Evolutionary conservation across 2,797 vertebrate genomes (phyloP), one percentile per base, ranked within the genome.

Genomic region (Telmatherina bonti): DNA sequence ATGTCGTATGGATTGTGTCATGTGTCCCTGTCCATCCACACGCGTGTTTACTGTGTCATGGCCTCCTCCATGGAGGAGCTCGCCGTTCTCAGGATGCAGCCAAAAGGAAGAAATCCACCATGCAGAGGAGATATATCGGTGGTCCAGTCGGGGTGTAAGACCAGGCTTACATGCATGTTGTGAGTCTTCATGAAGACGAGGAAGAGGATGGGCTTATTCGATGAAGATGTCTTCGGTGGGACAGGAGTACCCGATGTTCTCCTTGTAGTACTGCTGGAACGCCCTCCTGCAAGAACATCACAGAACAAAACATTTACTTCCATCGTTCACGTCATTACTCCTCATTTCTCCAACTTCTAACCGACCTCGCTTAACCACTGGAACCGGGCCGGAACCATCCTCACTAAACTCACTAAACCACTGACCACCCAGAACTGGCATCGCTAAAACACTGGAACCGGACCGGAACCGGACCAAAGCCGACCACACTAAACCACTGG

Each of bases 191-290:
- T 76, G 51, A 64, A 74, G 72, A 72, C 8, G 52, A 38, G 62
- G 67, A 70, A 72, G 71, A 70, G 79, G 81, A n/a, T n/a, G n/a
- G n/a, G n/a, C n/a, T 93, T 96, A 99, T 92, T 99, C 98, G 86
- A 99, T 94, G 91, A 99, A 99, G 93, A 99, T 99, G 89, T 99
- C 98, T 86, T 99, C 98, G 7, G 97, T 99, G 82, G 97, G 98
- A 92, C 97, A 99, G 0, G 97, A 97, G 91, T 97, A 99, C 78
- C 98, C 96, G 84, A 99, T 94, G 67, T 96, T 95, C 86, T 99
- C 96, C 93, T 97, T 98, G 93, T 98, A 99, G 94, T 97, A 98
- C 81, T 97, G 97, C 90, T 97, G 96, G 88, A 99, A 99, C 1
- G 97, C 97, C 86, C 94, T 96, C 95, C 98, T 99, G 89, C 67